Base-by-base conservation (phyloP, 2,888 invertebrate species). In the Polietes domitor region DNA sequence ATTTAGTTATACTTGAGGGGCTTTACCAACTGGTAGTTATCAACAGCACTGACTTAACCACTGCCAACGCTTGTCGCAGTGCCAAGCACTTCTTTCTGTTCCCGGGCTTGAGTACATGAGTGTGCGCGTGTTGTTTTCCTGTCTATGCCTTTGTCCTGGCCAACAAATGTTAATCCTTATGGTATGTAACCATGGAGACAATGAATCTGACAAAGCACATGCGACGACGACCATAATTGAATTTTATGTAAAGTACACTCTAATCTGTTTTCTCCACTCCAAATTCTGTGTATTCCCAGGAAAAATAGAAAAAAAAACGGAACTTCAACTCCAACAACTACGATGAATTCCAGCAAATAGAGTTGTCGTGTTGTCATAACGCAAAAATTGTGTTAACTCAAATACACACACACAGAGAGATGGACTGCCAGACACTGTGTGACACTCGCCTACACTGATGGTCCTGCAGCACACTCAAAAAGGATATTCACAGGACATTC, bases 181-280 rank as follows among this genome's bases (percentile, higher is more conserved):
- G 77, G 61, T 17, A n/a, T 12, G 58, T 58, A 26, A 24, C 80
- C 77, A 80, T 28, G 61, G 58, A 72, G 72, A 81, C 83, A 76
- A 83, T 65, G 74, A 80, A 74, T 81, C 50, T 43, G 43, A 76
- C 84, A 76, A 84, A 76, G 78, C 81, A 61, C 76, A 43, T 78
- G 78, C 24, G 4, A 24, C 41, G 47, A 47, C 75, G 83, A 58
- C 81, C 84, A 79, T 76, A 81, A 81, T 81, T 84, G 76, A 84
- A 81, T 84, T 84, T 78, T 79, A 81, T 76, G 81, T 76, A 81
- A 81, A 84, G 65, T 58, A 72, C 32, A 79, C 84, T 84, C 73
- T 68, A 68, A 76, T 65, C 76, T 76, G 15, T 55, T 37, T n/a
- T 68, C 41, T 37, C 65, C 15, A 58, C 15, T 24, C 55, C 24